These are phyloP conservation scores for Prorops nasuta DNA, from an alignment of 1,140 invertebrate genomes.

Conservation along the genomic window DNA sequence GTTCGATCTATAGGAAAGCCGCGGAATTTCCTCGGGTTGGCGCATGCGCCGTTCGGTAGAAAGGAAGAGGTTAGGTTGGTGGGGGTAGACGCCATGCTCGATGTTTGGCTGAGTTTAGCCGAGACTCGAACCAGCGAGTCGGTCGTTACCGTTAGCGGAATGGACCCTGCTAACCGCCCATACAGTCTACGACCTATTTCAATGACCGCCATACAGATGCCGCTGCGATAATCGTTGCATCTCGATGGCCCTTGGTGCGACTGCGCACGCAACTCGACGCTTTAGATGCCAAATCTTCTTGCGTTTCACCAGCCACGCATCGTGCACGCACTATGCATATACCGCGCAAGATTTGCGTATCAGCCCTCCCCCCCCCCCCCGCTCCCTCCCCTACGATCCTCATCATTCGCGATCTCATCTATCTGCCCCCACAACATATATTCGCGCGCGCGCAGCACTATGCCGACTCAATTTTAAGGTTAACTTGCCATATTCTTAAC, in stretches of 20 bases:
- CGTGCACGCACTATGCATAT: neutral
- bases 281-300: neutral
- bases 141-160: constrained; percentile 58
- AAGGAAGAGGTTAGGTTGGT: neutral
- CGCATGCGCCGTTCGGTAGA: constrained; percentile 4
- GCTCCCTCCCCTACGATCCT: neutral
- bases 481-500: no score
- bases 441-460: no score
- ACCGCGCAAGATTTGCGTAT: neutral
- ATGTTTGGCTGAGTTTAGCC: constrained; percentile 36
- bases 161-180: constrained; percentile 36
- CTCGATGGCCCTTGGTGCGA: constrained; percentile 12
- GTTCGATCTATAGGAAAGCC: neutral
- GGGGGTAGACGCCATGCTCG: constrained; percentile 26
- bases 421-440: no score
- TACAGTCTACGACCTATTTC: constrained; percentile 54
- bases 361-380: no score
- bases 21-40: neutral
- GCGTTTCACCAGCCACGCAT: neutral
- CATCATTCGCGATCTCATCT: neutral
- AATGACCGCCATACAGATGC: constrained; percentile 55
- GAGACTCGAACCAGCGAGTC: constrained; percentile 50
- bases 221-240: constrained; percentile 55
- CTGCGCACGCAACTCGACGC: constrained; percentile 25
- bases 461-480: no score